phyloP scores from a whole-genome alignment of 23 tunicate species.

The Oikopleura dioica region DNA sequence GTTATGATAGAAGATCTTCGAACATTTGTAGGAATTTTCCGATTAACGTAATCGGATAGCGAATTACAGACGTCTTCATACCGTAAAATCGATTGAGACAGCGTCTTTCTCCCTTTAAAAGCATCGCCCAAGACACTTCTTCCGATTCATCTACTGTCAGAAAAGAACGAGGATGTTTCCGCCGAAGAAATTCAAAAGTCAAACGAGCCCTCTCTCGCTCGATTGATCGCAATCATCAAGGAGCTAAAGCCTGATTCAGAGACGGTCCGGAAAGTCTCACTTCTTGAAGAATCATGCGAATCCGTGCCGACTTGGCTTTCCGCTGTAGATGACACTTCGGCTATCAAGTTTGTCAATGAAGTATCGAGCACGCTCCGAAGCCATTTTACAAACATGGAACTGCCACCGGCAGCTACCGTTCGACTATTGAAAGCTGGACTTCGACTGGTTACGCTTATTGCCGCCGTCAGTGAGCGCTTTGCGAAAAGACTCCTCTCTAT shows the following conservation, averaged over 20 bases:
- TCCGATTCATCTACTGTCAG: too few relatives aligned
- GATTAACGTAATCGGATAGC: too few relatives aligned
- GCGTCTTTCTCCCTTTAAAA: too few relatives aligned
- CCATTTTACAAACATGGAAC: background rate
- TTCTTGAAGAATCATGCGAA: slow-evolving; percentile 2
- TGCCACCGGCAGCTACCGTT: slow-evolving; percentile 10
- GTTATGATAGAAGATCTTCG: too few relatives aligned
- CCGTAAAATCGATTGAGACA: too few relatives aligned
- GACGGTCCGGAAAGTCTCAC: background rate
- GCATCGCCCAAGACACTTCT: too few relatives aligned
- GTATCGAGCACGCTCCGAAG: background rate
- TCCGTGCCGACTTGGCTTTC: background rate
- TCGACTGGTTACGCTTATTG: slow-evolving; percentile 1
- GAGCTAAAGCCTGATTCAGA: background rate
- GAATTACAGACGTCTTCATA: too few relatives aligned
- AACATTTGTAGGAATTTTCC: too few relatives aligned
- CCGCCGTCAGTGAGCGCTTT: background rate
- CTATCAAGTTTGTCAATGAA: background rate
- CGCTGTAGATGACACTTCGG: background rate
- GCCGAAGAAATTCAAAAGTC: background rate
- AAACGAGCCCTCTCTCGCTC: background rate
- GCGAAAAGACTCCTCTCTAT: background rate
- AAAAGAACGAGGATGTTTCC: too few relatives aligned
- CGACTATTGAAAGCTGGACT: background rate
- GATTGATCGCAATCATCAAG: background rate